phyloP scores from a whole-genome alignment of 2,797 vertebrate genomes.

The Scyliorhinus canicula region DNA sequence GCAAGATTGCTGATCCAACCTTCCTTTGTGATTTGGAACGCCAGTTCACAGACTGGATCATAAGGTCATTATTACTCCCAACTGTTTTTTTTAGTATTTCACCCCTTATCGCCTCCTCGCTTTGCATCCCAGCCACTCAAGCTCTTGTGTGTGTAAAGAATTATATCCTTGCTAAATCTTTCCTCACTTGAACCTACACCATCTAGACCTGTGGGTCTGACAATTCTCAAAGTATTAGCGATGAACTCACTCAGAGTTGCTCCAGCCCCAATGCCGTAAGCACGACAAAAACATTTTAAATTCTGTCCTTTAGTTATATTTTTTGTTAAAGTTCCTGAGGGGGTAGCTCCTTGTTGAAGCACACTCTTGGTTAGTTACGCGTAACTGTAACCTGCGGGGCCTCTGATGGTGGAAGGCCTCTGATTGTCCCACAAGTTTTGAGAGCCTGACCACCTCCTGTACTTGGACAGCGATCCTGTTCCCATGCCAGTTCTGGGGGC shows the following conservation, averaged over 20 bases:
- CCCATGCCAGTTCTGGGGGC: too few relatives aligned
- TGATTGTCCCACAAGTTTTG: too few relatives aligned
- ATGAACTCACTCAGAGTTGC: neutral
- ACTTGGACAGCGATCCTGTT: too few relatives aligned
- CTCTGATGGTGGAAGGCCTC: too few relatives aligned
- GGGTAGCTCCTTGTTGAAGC: too few relatives aligned
- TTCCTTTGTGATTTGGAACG: neutral
- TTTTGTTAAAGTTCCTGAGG: too few relatives aligned
- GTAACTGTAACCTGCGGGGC: too few relatives aligned
- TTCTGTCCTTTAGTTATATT: too few relatives aligned
- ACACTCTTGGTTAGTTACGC: too few relatives aligned
- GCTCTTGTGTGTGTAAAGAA: neutral
- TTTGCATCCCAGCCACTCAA: neutral
- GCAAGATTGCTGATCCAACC: neutral
- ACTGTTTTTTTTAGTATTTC: neutral
- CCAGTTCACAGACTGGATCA: neutral
- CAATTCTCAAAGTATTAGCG: neutral
- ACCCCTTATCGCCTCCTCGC: neutral
- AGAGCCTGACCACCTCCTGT: too few relatives aligned
- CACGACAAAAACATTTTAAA: too few relatives aligned
- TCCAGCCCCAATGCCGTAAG: neutral
- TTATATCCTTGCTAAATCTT: neutral
- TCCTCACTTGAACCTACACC: neutral
- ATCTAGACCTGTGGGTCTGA: neutral
- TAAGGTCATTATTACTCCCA: neutral